Conservation (phyloP, 2,113 vertebrate genomes). For the Cebidichthys violaceus region DNA sequence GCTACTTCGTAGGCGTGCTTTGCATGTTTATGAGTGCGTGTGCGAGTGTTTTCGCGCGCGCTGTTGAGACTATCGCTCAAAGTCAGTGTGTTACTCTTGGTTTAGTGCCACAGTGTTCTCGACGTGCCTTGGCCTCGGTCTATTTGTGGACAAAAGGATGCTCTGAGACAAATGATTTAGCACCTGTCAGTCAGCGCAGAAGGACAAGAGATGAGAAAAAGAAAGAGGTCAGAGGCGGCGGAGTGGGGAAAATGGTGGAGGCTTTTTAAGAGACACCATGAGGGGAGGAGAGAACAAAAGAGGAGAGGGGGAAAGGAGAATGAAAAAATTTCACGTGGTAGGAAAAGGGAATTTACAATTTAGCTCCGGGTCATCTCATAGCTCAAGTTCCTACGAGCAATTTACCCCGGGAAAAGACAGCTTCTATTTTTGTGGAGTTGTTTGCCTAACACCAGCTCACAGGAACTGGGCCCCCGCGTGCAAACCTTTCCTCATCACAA, state of each 20-base stretch:
- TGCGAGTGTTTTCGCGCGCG: slow-evolving; percentile 5
- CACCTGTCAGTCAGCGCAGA: slow-evolving; percentile 76
- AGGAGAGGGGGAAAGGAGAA: slow-evolving; percentile 3
- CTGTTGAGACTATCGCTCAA: slow-evolving; percentile 65
- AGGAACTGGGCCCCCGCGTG: slow-evolving; percentile 54
- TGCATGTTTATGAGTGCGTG: slow-evolving; percentile 62
- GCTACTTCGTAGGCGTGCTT: slow-evolving; percentile 55
- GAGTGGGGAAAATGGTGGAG: slow-evolving; percentile 46
- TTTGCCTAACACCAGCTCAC: slow-evolving; percentile 65
- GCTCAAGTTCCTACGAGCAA: slow-evolving; percentile 64
- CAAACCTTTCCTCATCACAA: slow-evolving; percentile 57
- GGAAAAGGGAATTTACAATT: slow-evolving; percentile 56
- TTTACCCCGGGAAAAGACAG: slow-evolving; percentile 70
- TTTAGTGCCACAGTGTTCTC: slow-evolving; percentile 52
- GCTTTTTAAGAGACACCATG: slow-evolving; percentile 40
- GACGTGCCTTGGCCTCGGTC: slow-evolving; percentile 65
- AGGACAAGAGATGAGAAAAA: slow-evolving; percentile 68
- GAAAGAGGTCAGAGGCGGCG: slow-evolving; percentile 67
- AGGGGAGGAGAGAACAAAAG: not conserved
- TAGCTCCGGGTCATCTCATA: slow-evolving; percentile 67
- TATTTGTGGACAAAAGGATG: slow-evolving; percentile 79
- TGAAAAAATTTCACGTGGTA: slow-evolving; percentile 29
- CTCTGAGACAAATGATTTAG: slow-evolving; percentile 79
- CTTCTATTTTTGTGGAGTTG: slow-evolving; percentile 66
- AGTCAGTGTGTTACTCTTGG: slow-evolving; percentile 70